Percentiles rank a stretch among this genome's conserved stretches.
Conservation (phyloP, 2,113 vertebrate species). For the Cheirogaleus medius region DNA sequence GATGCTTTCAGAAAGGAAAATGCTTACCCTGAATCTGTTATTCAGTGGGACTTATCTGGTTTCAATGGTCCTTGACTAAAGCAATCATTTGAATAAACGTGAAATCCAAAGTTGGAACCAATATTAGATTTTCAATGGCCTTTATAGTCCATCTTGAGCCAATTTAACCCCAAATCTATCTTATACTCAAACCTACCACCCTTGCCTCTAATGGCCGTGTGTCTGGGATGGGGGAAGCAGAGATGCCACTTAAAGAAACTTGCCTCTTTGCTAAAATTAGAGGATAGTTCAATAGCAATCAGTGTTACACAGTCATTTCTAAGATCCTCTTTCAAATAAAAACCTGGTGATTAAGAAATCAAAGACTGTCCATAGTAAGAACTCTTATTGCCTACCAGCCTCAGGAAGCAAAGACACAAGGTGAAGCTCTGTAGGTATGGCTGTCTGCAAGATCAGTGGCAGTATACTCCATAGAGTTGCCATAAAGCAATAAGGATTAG, state of each 20-base stretch:
- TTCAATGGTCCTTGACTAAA: neutral
- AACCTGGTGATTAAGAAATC: neutral
- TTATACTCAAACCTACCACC: neutral
- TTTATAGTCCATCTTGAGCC: neutral
- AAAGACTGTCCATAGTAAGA: neutral
- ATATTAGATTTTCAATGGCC: neutral
- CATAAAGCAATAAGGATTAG: neutral
- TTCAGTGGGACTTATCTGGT: neutral
- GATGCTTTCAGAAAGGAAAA: neutral
- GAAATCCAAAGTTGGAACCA: neutral
- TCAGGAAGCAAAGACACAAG: neutral
- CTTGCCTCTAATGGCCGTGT: neutral
- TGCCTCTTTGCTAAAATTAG: neutral
- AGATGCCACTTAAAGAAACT: neutral
- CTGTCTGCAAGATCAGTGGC: neutral
- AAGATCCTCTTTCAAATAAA: slow-evolving; percentile 15
- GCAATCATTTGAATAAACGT: neutral
- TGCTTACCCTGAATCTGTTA: neutral
- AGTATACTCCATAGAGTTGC: neutral
- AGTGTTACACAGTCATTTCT: neutral
- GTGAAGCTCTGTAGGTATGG: neutral
- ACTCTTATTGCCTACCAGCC: neutral
- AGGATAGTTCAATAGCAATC: neutral
- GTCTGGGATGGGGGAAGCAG: neutral
- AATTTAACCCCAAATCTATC: neutral